phyloP scores from a whole-genome alignment of 2,797 vertebrate species.

The Pseudotriccus pelzelni region DNA sequence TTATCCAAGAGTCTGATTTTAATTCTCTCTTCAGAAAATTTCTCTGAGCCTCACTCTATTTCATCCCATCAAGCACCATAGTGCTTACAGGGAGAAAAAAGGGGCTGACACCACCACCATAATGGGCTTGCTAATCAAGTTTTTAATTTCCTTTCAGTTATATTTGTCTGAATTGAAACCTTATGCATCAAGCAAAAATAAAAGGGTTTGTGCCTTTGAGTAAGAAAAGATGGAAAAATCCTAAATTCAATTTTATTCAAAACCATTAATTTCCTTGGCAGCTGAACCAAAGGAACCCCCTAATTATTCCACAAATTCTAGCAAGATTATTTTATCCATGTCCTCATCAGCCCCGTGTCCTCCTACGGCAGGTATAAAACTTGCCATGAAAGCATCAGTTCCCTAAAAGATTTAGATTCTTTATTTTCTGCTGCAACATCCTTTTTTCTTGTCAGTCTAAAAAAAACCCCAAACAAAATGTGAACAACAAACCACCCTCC shows the following conservation, averaged over 20 bases:
- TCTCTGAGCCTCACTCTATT: not conserved
- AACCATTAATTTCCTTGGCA: constrained; percentile 40
- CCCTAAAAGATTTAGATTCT: not conserved
- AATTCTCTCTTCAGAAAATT: constrained; percentile 2
- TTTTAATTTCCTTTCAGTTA: constrained; percentile 20
- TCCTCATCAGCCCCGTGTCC: not conserved
- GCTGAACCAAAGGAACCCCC: not conserved
- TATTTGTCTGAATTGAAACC: not conserved
- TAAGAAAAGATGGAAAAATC: constrained; percentile 16
- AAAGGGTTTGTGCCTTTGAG: not conserved
- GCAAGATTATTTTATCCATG: not conserved
- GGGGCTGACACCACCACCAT: not conserved
- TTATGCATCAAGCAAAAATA: constrained; percentile 5
- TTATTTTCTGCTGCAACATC: not conserved
- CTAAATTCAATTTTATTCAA: not conserved
- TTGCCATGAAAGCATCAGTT: not conserved
- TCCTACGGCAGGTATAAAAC: not conserved
- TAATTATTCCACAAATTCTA: constrained; percentile 19
- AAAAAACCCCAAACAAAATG: not conserved
- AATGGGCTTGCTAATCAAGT: constrained; percentile 15
- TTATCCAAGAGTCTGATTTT: not conserved
- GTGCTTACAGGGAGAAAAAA: not conserved
- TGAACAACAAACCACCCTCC: not conserved
- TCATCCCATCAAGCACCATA: not conserved
- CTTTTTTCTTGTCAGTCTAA: not conserved